Evolutionary conservation across 1,140 invertebrate species (phyloP).

Genomic region (Mya arenaria): DNA sequence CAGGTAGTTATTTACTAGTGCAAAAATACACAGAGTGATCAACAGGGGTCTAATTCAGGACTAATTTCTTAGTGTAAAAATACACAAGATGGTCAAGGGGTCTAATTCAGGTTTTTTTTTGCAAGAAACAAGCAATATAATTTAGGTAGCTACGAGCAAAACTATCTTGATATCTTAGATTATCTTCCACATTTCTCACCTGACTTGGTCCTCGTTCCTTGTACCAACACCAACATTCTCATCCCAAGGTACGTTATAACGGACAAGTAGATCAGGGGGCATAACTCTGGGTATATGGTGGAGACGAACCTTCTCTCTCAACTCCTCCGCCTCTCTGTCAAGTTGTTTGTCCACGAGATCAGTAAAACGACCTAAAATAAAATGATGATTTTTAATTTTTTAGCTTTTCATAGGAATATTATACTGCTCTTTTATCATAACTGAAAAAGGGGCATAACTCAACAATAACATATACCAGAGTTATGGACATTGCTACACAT

Average conservation of each 20-base stretch:
- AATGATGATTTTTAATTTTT: conserved; percentile 3
- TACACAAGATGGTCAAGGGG: too few relatives aligned
- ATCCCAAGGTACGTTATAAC: conserved; percentile 44
- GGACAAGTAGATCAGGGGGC: background rate
- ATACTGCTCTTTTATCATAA: background rate
- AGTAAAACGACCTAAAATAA: conserved; percentile 33
- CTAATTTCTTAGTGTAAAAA: too few relatives aligned
- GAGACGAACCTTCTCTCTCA: conserved; percentile 35
- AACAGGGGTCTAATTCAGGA: too few relatives aligned
- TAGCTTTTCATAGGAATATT: background rate
- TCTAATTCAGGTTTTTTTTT: too few relatives aligned
- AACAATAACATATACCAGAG: background rate
- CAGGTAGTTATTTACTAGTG: too few relatives aligned
- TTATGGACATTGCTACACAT: background rate
- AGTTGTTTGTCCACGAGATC: conserved; percentile 23
- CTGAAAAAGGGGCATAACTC: background rate
- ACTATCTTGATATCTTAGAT: too few relatives aligned
- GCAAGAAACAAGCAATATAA: too few relatives aligned
- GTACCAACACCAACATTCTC: background rate
- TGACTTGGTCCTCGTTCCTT: conserved; percentile 37
- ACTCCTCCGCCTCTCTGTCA: conserved; percentile 33
- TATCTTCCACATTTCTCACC: too few relatives aligned
- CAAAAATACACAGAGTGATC: too few relatives aligned
- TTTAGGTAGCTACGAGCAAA: too few relatives aligned
- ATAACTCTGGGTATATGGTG: conserved; percentile 16